Percentiles rank a stretch among this genome's conserved stretches.
These are phyloP conservation scores for Rhynchotus rufescens DNA, from an alignment of 2,797 vertebrate genomes.

Conservation along the genomic window DNA sequence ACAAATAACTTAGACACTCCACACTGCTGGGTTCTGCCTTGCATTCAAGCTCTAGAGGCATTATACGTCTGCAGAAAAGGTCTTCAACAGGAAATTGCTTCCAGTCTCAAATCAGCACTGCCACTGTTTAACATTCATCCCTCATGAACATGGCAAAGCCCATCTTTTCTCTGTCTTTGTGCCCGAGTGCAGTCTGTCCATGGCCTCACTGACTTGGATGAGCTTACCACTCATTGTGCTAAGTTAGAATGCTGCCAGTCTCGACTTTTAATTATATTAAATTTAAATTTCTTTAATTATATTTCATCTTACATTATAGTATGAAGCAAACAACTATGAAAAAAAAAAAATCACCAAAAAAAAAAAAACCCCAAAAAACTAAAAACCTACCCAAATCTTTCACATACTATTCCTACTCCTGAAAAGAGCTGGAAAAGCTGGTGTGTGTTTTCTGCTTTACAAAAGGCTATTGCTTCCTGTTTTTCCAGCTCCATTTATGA, in stretches of 20 bases:
- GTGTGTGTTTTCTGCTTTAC: neutral
- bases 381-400: neutral
- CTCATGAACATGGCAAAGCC: neutral
- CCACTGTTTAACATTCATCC: neutral
- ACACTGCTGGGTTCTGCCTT: neutral
- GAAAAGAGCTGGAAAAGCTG: neutral
- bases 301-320: neutral
- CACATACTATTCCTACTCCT: neutral
- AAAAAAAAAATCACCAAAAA: neutral
- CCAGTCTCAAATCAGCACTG: neutral
- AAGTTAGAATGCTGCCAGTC: neutral
- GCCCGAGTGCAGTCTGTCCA: neutral
- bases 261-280: neutral
- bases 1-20: neutral
- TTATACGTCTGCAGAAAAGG: neutral
- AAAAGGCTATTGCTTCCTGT: neutral
- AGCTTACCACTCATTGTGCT: neutral
- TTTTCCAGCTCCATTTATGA: neutral
- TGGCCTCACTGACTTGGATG: neutral
- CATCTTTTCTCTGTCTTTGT: neutral
- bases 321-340: neutral
- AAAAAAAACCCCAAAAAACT: neutral
- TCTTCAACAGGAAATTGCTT: conserved; percentile 7
- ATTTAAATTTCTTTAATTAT: neutral
- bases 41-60: neutral